Evolutionary conservation across 2,113 vertebrate genomes (phyloP).

Genomic region (Megaceryle maxima): DNA sequence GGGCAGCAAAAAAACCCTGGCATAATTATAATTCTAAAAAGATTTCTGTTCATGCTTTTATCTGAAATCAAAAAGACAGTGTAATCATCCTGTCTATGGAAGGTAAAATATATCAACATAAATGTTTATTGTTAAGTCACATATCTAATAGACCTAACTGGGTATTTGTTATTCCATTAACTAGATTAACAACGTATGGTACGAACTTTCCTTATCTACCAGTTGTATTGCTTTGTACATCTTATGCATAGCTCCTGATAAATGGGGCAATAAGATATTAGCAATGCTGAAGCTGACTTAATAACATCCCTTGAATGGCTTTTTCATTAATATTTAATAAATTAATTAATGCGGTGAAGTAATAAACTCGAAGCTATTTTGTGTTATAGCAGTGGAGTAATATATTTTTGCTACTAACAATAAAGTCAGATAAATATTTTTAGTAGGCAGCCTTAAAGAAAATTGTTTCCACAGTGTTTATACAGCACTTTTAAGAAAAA

Average conservation of each 20-base stretch:
- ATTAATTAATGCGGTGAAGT: slow-evolving; percentile 66
- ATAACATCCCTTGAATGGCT: slow-evolving; percentile 25
- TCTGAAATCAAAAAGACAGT: neutral
- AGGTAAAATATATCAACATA: slow-evolving; percentile 7
- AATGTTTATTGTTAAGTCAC: neutral
- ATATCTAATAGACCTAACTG: neutral
- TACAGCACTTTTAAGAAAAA: neutral
- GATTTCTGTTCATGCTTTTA: neutral
- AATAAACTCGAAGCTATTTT: slow-evolving; percentile 51
- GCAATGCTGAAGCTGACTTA: slow-evolving; percentile 14
- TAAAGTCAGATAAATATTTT: slow-evolving; percentile 49
- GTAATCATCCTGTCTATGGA: neutral
- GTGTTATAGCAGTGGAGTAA: neutral
- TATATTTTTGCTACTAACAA: slow-evolving; percentile 33
- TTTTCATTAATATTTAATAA: slow-evolving; percentile 77
- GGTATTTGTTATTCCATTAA: slow-evolving; percentile 64
- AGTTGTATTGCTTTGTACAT: slow-evolving; percentile 4
- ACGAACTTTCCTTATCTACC: slow-evolving; percentile 32
- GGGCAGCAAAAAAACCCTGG: neutral
- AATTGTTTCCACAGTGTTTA: slow-evolving; percentile 18
- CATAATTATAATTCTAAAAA: neutral
- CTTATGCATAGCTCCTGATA: slow-evolving; percentile 15
- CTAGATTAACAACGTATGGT: slow-evolving; percentile 44
- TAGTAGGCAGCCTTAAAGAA: neutral
- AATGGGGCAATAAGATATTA: slow-evolving; percentile 41